Evolutionary conservation across 2,888 invertebrate species (phyloP), one percentile per base, ranked within the genome.

Genomic region (Zhuqinia jingwanae): DNA sequence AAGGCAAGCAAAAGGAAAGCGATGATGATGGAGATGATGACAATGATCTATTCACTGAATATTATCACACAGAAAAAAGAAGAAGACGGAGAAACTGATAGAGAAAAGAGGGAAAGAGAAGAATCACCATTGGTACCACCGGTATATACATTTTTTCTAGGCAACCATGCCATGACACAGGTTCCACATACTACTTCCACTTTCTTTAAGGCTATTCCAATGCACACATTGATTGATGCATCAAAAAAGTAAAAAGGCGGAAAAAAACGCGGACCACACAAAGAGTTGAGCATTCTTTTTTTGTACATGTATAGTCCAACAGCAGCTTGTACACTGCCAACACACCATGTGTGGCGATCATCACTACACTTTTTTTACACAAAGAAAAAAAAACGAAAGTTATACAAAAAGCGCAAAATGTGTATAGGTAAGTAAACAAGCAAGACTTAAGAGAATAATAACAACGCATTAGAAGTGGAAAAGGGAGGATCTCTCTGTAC

Each of bases 31-130:
- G 79, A 63, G 73, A 85, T 75, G 70, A 70, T 85, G 85, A 85
- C 85, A 85, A 75, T 85, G 85, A 85, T 85, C 79, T 79, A 85
- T 85, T 85, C 85, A 79, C 70, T 50, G 60, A 70, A 79, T 75
- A 75, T 73, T 73, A 85, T 68, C 70, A 47, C 25, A 65, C 20
- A 45, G 17, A 42, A 45, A 60, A 20, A 27, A 50, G 56, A 30
- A 42, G 42, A 77, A 30, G 17, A 65, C 56, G 27, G 36, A 17
- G 56, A 56, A 60, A 47, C 45, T 68, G 50, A 20, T 30, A 36
- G 13, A 56, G 68, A 80, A 25, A 2, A 42, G 20, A 22, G 20
- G 25, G 15, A 27, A 63, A 8, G 36, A 20, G 36, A 50, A 20
- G 56, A 15, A 15, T 30, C 27, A 60, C 56, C 36, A 68, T 50